phyloP scores from a whole-genome alignment of 1,140 invertebrate genomes.

The Bursaphelenchus mucronatus region DNA sequence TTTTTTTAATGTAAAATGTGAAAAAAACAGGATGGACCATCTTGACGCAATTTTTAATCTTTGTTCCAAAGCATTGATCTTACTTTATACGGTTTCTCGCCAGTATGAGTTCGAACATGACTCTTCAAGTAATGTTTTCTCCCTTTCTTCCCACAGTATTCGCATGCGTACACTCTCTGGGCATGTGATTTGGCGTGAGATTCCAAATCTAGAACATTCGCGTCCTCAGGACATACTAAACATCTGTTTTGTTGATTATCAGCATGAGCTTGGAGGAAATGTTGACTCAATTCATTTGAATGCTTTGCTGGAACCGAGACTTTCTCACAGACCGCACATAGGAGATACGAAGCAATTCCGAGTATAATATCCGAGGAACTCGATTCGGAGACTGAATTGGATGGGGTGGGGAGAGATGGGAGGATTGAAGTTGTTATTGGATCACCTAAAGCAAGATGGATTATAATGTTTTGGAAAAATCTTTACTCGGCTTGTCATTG shows the following conservation, averaged over 20 bases:
- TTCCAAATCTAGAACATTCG: constrained; percentile 10
- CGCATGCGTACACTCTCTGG: constrained; percentile 14
- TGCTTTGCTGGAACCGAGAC: constrained; percentile 7
- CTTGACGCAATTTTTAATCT: too few species aligned
- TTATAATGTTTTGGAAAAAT: background rate
- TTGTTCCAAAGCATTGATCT: background rate
- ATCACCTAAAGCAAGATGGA: constrained; percentile 2
- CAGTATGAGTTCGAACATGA: constrained; percentile 11
- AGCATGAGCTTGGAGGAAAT: constrained; percentile 18
- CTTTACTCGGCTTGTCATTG: too few species aligned
- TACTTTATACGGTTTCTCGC: constrained; percentile 10
- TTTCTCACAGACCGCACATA: constrained; percentile 20
- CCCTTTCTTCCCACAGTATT: constrained; percentile 18
- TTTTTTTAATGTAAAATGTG: too few species aligned
- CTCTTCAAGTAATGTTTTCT: constrained; percentile 16
- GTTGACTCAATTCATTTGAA: constrained; percentile 19
- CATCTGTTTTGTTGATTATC: constrained; percentile 7
- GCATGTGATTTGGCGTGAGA: constrained; percentile 15
- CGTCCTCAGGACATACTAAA: constrained; percentile 8
- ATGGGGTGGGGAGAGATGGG: background rate
- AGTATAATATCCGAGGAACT: constrained; percentile 8
- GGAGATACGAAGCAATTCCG: constrained; percentile 15
- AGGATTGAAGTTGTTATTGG: background rate
- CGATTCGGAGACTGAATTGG: background rate
- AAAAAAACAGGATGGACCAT: too few species aligned